Evolutionary conservation across 2,797 vertebrate genomes (phyloP), one percentile per base, ranked within the genome.

Genomic region (Dromococcyx pavoninus): DNA sequence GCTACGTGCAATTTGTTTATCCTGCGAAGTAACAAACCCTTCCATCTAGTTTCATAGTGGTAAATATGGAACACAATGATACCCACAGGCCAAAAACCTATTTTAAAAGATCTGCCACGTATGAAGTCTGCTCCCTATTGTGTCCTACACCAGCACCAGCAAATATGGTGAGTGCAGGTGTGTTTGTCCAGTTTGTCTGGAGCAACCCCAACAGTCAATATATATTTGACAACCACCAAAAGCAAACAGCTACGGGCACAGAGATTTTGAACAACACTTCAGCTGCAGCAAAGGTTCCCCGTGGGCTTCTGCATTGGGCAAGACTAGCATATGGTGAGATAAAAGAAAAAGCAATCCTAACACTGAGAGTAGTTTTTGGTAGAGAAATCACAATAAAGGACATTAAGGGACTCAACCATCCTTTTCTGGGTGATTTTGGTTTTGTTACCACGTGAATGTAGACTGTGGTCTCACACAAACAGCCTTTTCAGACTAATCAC

Each of bases 361-460:
- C 18, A 50, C 43, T 3, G 0, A 16, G 16, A 17, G 11, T n/a
- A 44, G 39, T 13, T 58, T 66, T 28, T 32, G 7, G 8, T 6
- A 56, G 17, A 30, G n/a, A 75, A 91, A 58, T 24, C 22, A 35
- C 13, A 41, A 65, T 4, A 50, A 69, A 50, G 46, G 35, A 30
- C 43, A 21, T 27, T 17, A 41, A 50, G 27, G 18, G 32, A 48
- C 19, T 28, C 11, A 23, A 30, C 15, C n/a, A 43, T 66, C 70
- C 61, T 33, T 48, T 61, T 7, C 53, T 27, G 14, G 17, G 32
- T 86, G 32, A 16, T 10, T 54, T 43, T 19, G 22, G 12, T 2
- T 58, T 48, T 61, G n/a, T 24, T 23, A 37, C 39, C 3, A 0
- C 22, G 17, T 54, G 70, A 67, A 57, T 0, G 0, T 7, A 39